Conservation (phyloP, 23 tunicate species). For the Ascidia mentula region DNA sequence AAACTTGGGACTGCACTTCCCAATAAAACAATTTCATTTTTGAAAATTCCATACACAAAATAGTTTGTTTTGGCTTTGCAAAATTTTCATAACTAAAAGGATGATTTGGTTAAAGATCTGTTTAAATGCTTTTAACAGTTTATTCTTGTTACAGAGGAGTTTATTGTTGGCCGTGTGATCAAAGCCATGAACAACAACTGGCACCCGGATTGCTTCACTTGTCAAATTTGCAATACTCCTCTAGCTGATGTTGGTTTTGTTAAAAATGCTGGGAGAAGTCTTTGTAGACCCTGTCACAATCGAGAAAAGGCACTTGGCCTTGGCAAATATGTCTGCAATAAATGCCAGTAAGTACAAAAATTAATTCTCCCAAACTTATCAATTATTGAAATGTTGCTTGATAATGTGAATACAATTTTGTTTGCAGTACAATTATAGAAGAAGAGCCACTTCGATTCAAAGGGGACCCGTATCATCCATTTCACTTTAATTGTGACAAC, state of each 20-base stretch:
- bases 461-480: constrained; percentile 96
- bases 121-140: too few relatives aligned
- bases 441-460: constrained; percentile 85
- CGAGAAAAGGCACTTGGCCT: constrained; percentile 63
- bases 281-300: constrained; percentile 88
- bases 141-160: constrained; percentile 64
- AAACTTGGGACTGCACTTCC: too few relatives aligned
- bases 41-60: too few relatives aligned
- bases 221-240: constrained; percentile 66
- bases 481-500: constrained; percentile 91
- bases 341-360: constrained; percentile 84
- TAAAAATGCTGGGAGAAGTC: constrained; percentile 71
- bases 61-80: too few relatives aligned
- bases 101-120: too few relatives aligned
- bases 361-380: not conserved
- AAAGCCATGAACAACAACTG: constrained; percentile 96
- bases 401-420: too few relatives aligned
- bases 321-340: constrained; percentile 92
- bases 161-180: constrained; percentile 92
- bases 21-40: too few relatives aligned
- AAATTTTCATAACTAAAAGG: too few relatives aligned
- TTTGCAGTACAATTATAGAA: constrained; percentile 78
- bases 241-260: constrained; percentile 92
- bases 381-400: not conserved
- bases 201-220: constrained; percentile 98